Evolutionary conservation across 1,140 invertebrate species (phyloP), one percentile per base, ranked within the genome.

Genomic region (Drosophila triauraria): DNA sequence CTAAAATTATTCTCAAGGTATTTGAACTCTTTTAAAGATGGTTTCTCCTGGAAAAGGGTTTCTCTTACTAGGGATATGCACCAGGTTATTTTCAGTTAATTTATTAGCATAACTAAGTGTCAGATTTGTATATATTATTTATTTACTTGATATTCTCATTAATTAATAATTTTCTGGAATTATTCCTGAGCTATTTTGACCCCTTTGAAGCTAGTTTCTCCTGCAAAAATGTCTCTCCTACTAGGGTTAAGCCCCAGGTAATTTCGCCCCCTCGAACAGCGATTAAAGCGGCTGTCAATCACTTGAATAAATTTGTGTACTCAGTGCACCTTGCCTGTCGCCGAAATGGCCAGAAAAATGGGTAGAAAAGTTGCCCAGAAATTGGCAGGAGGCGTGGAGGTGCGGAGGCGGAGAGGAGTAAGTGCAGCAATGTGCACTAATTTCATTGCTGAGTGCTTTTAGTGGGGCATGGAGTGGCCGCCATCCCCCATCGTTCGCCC

Each of bases 401-500:
- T 8, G 32, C 27, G 27, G 32, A 35, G 32, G 30, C 30, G 30
- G 7, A 32, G 38, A 54, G 51, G 53, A 56, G 35, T 56, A 57
- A 88, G 80, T 90, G 81, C 84, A 87, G 77, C 84, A 83, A 82
- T 71, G 84, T 88, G 84, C 80, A 88, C 84, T 87, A 87, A 87
- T 88, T 88, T 88, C 75, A 88, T 90, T 90, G 85, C 77, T 90
- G 85, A 88, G 84, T 81, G 84, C 84, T 90, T 90, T 88, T 88
- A 88, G 80, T 80, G 75, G 80, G 62, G 57, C 75, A 25, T 53
- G 50, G 53, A 61, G 57, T 46, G 44, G 57, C 35, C 48, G 13
- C 48, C 40, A 47, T 13, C 47, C 23, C 23, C 38, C 13, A 7
- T 8, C 23, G 10, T 10, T 10, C 8, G 10, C 27, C 32, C 30